These are phyloP conservation scores for Dichetophora obliterata DNA, from an alignment of 2,888 invertebrate species.

Conservation along the genomic window DNA sequence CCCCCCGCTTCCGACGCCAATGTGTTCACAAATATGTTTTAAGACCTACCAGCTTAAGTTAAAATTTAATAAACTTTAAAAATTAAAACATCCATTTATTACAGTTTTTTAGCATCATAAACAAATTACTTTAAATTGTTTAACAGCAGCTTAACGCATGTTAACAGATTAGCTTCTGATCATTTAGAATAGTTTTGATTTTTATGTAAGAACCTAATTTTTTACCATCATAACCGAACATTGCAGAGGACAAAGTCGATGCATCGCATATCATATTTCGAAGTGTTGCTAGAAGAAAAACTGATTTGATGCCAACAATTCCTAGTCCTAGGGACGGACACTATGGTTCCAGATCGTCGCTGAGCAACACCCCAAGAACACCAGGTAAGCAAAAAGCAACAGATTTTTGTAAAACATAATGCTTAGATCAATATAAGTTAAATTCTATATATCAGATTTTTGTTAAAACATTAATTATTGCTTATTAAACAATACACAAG, in stretches of 20 bases:
- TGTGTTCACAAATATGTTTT: no score
- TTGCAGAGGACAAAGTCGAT: conserved; percentile 69
- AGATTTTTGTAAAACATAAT: no score
- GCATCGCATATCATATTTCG: conserved; percentile 77
- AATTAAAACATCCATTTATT: not conserved
- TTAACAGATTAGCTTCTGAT: not conserved
- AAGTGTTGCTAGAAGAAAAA: conserved; percentile 86
- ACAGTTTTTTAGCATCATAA: not conserved
- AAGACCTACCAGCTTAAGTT: not conserved
- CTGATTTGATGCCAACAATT: conserved; percentile 91
- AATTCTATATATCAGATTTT: no score
- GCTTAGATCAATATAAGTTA: not conserved
- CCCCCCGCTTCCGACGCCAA: no score
- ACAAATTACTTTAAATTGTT: not conserved
- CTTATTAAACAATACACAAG: no score
- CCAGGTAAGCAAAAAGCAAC: conserved; percentile 67
- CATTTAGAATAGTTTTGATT: not conserved
- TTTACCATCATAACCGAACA: conserved; percentile 34
- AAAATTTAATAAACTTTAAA: not conserved
- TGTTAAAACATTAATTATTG: no score
- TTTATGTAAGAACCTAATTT: conserved; percentile 33
- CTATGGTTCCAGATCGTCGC: conserved; percentile 71
- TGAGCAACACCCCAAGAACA: conserved; percentile 70
- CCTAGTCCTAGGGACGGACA: conserved; percentile 79
- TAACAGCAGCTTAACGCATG: conserved; percentile 15